Evolutionary conservation across 2,888 invertebrate species (phyloP).

Genomic region (Tridacna gigas): DNA sequence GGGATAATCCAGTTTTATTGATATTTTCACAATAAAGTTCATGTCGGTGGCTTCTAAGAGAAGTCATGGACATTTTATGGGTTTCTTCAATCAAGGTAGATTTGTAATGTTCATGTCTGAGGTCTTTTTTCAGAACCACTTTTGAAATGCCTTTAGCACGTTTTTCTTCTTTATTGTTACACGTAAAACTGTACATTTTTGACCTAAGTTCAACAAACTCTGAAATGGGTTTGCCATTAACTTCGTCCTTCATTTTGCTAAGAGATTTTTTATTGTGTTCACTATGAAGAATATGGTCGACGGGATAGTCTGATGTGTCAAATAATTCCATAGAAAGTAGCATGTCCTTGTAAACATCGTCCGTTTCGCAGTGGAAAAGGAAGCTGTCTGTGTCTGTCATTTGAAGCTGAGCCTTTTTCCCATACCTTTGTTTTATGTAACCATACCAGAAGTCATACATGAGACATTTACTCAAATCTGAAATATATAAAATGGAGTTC

Average conservation of each 20-base stretch:
- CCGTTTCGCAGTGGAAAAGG: slow-evolving; percentile 36
- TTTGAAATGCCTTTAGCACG: slow-evolving; percentile 61
- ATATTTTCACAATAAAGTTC: slow-evolving; percentile 51
- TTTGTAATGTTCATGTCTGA: slow-evolving; percentile 57
- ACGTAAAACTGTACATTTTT: slow-evolving; percentile 45
- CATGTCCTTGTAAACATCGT: slow-evolving; percentile 52
- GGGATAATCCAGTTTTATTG: slow-evolving; percentile 55
- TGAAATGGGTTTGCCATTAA: slow-evolving; percentile 67
- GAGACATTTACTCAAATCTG: slow-evolving; percentile 82
- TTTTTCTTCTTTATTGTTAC: slow-evolving; percentile 48
- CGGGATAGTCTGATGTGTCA: slow-evolving; percentile 74
- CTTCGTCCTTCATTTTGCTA: slow-evolving; percentile 80
- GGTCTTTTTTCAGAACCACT: slow-evolving; percentile 53
- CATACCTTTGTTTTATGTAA: slow-evolving; percentile 47
- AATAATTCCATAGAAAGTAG: slow-evolving; percentile 21
- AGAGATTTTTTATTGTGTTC: slow-evolving; percentile 75
- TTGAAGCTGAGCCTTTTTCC: slow-evolving; percentile 33
- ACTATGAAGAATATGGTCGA: slow-evolving; percentile 65
- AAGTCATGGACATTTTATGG: slow-evolving; percentile 44
- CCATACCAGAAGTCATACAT: slow-evolving; percentile 84
- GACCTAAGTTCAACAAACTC: slow-evolving; percentile 73
- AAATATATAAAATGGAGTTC: slow-evolving; percentile 7
- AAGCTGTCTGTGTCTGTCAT: slow-evolving; percentile 62
- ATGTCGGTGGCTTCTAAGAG: slow-evolving; percentile 52
- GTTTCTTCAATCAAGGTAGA: slow-evolving; percentile 48